Evolutionary conservation across 2,888 invertebrate genomes (phyloP), one percentile per base, ranked within the genome.

Genomic region (Xestia rhomboidea): DNA sequence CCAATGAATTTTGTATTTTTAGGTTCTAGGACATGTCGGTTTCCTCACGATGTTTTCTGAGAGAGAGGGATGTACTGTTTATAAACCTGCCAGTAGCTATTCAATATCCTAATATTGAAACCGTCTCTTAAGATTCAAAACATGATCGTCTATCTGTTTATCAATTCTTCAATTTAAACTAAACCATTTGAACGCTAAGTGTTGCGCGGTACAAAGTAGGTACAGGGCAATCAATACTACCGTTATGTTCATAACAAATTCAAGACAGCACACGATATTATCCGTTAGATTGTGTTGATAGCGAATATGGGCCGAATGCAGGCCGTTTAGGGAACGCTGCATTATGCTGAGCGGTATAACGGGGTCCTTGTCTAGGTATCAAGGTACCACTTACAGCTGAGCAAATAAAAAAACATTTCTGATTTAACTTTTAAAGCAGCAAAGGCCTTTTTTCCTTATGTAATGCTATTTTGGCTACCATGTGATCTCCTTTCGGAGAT

Each of bases 201-300:
- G 11, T 75, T 75, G 51, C 30, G 8, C n/a, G 77, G 89, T 88
- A 78, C 84, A 88, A 88, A 83, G 88, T n/a, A n/a, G n/a, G n/a
- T 85, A 88, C 88, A 79, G 82, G 71, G 72, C 89, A 88, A 89
- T 89, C 83, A 84, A 89, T 90, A 89, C 72, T 79, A 81, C 93
- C 90, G 92, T 91, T 92, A 90, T 77, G 62, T 82, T 84, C 76
- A 90, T 89, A 90, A 87, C 87, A 86, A 85, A 92, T 92, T 88
- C 91, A 90, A 57, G 75, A 82, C 68, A 76, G 76, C 82, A 68
- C 66, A 72, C 73, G 75, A 66, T 70, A 74, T 76, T 76, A 86
- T 85, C 89, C 89, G 89, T 89, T 90, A 89, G 77, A 77, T 83
- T n/a, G 68, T 76, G 49, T 38, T 75, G 74, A 67, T 74, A 72